Evolutionary conservation across 2,113 vertebrate genomes (phyloP).

Genomic region (Anolis carolinensis): DNA sequence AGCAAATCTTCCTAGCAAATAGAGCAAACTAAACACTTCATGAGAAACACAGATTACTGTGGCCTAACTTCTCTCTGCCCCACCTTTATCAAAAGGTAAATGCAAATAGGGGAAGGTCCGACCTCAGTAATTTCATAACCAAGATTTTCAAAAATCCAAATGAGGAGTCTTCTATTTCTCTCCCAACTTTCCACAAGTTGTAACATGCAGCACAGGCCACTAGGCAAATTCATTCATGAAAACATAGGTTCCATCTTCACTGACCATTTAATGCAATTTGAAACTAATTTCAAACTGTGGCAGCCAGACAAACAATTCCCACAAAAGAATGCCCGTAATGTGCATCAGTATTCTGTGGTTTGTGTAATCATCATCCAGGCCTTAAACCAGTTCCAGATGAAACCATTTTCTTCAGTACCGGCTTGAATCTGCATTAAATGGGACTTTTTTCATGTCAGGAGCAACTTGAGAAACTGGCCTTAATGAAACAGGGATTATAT

Average conservation of each 20-base stretch:
- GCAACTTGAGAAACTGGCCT: too few relatives aligned
- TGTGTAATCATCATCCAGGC: too few relatives aligned
- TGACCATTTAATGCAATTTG: too few relatives aligned
- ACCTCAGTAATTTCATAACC: background rate
- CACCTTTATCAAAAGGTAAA: background rate
- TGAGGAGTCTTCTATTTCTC: background rate
- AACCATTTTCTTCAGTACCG: too few relatives aligned
- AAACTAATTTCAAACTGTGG: too few relatives aligned
- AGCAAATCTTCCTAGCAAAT: background rate
- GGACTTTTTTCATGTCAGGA: too few relatives aligned
- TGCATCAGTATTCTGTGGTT: too few relatives aligned
- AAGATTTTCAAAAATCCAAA: background rate
- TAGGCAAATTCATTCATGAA: background rate
- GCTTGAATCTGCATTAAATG: too few relatives aligned
- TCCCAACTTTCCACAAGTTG: background rate
- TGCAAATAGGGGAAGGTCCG: background rate
- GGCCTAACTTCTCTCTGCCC: background rate
- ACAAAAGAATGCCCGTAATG: too few relatives aligned
- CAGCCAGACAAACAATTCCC: too few relatives aligned
- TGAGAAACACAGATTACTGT: background rate
- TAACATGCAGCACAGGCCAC: background rate
- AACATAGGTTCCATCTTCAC: background rate
- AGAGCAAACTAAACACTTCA: background rate
- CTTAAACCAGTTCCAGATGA: too few relatives aligned
- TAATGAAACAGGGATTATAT: background rate